Base-by-base conservation (phyloP, 1,140 invertebrate species). In the Drosophila auraria region DNA sequence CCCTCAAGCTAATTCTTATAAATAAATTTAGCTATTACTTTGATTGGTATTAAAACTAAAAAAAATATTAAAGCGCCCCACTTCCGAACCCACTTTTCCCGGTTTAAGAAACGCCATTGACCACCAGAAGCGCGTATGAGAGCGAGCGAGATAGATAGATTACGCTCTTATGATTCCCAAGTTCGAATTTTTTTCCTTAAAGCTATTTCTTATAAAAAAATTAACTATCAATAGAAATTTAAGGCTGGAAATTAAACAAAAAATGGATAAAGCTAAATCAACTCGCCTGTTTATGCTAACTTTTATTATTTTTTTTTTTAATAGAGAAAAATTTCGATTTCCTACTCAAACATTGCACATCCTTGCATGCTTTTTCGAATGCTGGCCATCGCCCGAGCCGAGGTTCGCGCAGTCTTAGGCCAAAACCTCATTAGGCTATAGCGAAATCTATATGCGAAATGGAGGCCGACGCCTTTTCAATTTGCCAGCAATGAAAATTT, bases 401-500 rank as follows among this genome's bases (percentile, higher is more conserved):
- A 62, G 58, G 66, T 58, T 56, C 62, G 12, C 14, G 36, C 66
- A 51, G 51, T 77, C 47, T 45, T 51, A 66, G 66, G 75, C 75
- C 76, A 80, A 87, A 87, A 87, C 80, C 83, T 87, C 83, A 87
- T 87, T 87, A 87, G 80, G 76, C 83, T 56, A 72, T 44, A 65
- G 54, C 78, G 63, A 86, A 87, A 87, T 87, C 83, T 83, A 83
- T 80, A 80, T 89, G 77, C 83, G 73, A 74, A 80, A 78, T 87
- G 83, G 84, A 73, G 75, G 86, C 86, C 78, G 86, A 81, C 86
- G 86, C 86, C 86, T 89, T 89, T 89, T 89, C 86, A 89, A 89
- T 89, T 89, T 89, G 87, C 86, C 78, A 91, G 86, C 86, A 72
- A 90, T 90, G 86, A 90, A 89, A 89, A 89, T 89, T 90, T 89